phyloP scores from a whole-genome alignment of 1,140 invertebrate species.

The Archegozetes longisetosus region DNA sequence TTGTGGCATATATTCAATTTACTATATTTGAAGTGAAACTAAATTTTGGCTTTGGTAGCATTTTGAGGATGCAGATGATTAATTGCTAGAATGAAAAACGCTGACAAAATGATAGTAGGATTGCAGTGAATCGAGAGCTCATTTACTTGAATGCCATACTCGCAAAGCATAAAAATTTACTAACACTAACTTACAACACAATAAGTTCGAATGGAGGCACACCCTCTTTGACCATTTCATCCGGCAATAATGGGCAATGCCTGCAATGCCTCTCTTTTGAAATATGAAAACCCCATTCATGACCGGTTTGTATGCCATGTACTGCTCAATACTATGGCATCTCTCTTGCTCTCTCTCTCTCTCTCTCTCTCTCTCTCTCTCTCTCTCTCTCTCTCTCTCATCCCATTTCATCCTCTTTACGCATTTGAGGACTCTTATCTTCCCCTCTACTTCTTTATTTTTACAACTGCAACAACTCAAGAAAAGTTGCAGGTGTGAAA shows the following conservation, averaged over 20 bases:
- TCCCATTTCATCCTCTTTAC: background rate
- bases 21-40: no score
- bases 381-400: background rate
- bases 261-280: background rate
- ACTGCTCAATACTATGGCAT: background rate
- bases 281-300: background rate
- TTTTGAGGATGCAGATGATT: background rate
- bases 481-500: background rate
- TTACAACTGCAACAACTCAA: background rate
- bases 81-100: background rate
- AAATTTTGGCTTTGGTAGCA: no score
- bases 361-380: conserved; percentile 5
- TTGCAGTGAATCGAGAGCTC: background rate
- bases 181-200: conserved; percentile 14
- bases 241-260: background rate
- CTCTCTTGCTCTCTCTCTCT: conserved; percentile 2
- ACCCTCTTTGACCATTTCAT: background rate
- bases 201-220: background rate
- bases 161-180: conserved; percentile 3
- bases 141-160: conserved; percentile 1
- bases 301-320: background rate
- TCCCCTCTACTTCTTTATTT: conserved; percentile 1
- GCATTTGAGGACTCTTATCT: background rate
- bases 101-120: background rate
- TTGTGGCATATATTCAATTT: no score